Conservation (phyloP, 1,140 invertebrate species). For the Drosophila erecta region DNA sequence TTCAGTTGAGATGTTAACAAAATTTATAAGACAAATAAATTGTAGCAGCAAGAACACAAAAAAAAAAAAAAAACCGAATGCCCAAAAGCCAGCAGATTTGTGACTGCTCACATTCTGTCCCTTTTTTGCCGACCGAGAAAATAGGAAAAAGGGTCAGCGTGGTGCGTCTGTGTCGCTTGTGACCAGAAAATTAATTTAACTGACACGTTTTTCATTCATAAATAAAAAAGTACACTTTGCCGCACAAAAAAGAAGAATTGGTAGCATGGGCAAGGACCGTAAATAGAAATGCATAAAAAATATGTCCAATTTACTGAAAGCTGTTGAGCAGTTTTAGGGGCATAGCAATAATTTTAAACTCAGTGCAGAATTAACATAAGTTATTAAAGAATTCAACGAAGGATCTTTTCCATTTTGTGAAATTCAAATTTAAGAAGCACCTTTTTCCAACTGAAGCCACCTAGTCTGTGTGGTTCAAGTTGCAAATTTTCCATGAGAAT, state of each 20-base stretch:
- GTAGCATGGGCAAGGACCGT: too few species aligned
- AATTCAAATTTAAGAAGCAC: background rate
- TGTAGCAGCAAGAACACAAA: slow-evolving; percentile 33
- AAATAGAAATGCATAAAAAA: background rate
- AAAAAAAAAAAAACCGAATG: slow-evolving; percentile 20
- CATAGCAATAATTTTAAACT: too few species aligned
- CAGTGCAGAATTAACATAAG: too few species aligned
- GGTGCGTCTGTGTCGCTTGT: slow-evolving; percentile 32
- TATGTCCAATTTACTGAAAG: background rate
- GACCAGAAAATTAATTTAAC: slow-evolving; percentile 60
- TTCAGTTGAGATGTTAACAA: slow-evolving; percentile 57
- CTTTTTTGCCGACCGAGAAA: background rate
- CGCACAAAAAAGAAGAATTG: slow-evolving; percentile 17
- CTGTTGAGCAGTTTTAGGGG: too few species aligned
- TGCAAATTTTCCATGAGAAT: slow-evolving; percentile 56
- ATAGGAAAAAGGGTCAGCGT: slow-evolving; percentile 36
- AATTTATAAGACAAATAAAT: slow-evolving; percentile 64
- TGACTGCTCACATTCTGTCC: slow-evolving; percentile 9
- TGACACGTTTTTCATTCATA: slow-evolving; percentile 53
- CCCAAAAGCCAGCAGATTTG: slow-evolving; percentile 45
- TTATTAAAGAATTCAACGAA: too few species aligned
- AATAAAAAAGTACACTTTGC: slow-evolving; percentile 33
- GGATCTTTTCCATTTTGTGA: background rate
- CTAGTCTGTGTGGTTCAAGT: slow-evolving; percentile 34
- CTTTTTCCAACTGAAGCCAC: background rate